phyloP scores from a whole-genome alignment of 2,113 vertebrate genomes.

The Scalopus aquaticus region DNA sequence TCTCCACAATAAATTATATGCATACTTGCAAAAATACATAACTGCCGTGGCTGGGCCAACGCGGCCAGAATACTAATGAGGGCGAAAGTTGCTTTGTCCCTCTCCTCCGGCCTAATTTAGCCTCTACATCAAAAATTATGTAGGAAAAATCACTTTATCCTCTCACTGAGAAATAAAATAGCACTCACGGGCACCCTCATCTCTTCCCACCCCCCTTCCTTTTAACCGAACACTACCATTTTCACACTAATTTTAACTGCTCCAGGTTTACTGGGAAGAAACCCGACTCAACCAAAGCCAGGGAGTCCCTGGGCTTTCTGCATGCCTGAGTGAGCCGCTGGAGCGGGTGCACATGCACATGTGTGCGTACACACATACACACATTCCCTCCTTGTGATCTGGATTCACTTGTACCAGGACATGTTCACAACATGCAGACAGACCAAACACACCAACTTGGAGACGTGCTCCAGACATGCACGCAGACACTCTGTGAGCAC shows the following conservation, averaged over 20 bases:
- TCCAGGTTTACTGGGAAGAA: slow-evolving; percentile 82
- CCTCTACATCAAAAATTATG: slow-evolving; percentile 92
- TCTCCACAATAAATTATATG: slow-evolving; percentile 99
- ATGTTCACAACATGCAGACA: background rate
- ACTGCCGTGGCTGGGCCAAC: slow-evolving; percentile 94
- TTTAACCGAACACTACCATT: slow-evolving; percentile 87
- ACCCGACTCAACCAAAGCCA: slow-evolving; percentile 66
- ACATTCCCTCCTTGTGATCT: background rate
- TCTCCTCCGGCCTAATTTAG: slow-evolving; percentile 92
- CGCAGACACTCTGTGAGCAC: background rate
- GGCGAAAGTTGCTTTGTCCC: slow-evolving; percentile 90
- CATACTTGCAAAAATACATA: slow-evolving; percentile 99
- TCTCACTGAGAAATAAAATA: slow-evolving; percentile 91
- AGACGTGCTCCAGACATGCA: background rate
- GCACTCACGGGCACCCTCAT: slow-evolving; percentile 88
- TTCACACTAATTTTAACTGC: slow-evolving; percentile 89
- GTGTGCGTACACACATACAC: rapidly evolving
- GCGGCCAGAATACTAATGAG: slow-evolving; percentile 96
- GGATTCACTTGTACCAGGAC: background rate
- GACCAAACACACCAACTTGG: background rate
- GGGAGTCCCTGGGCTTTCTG: slow-evolving; percentile 12
- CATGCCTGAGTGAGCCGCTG: background rate
- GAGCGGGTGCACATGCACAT: rapidly evolving
- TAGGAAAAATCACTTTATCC: slow-evolving; percentile 93
- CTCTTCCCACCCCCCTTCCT: slow-evolving; percentile 85